phyloP scores from a whole-genome alignment of 2,888 invertebrate species.

The Bruchidius siliquastri region DNA sequence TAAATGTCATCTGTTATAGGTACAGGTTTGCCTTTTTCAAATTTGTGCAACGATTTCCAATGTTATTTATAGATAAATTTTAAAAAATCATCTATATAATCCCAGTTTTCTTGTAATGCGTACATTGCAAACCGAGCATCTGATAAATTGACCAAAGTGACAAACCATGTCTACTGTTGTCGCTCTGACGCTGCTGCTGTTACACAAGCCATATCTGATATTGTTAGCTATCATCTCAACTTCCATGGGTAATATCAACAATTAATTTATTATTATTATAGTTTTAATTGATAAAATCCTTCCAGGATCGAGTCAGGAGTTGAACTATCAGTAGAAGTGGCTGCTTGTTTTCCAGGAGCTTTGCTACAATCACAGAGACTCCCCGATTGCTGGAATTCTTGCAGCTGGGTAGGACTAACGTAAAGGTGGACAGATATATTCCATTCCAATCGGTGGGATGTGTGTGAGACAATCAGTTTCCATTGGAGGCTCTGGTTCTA shows the following conservation, averaged over 20 bases:
- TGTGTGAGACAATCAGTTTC: slow-evolving; percentile 79
- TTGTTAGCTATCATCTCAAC: slow-evolving; percentile 88
- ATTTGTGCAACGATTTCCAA: no score
- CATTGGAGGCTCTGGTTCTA: slow-evolving; percentile 93
- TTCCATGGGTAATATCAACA: slow-evolving; percentile 64
- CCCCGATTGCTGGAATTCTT: slow-evolving; percentile 88
- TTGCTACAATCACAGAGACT: slow-evolving; percentile 95
- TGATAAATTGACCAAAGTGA: slow-evolving; percentile 91
- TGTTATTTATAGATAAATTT: no score
- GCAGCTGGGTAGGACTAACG: slow-evolving; percentile 96
- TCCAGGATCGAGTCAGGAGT: slow-evolving; percentile 74
- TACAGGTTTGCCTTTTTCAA: no score
- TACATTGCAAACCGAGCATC: slow-evolving; percentile 95
- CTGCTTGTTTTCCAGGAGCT: slow-evolving; percentile 88
- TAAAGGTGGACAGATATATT: slow-evolving; percentile 78
- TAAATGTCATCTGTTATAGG: neutral
- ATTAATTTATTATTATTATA: neutral
- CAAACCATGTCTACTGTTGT: slow-evolving; percentile 94
- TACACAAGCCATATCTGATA: slow-evolving; percentile 95
- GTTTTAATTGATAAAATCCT: slow-evolving; percentile 2
- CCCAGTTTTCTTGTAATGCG: slow-evolving; percentile 58
- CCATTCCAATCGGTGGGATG: slow-evolving; percentile 77
- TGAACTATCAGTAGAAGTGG: slow-evolving; percentile 81
- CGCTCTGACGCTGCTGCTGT: slow-evolving; percentile 97
- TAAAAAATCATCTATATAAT: no score